Evolutionary conservation across 2,113 vertebrate genomes (phyloP).

Genomic region (Octodon degus): DNA sequence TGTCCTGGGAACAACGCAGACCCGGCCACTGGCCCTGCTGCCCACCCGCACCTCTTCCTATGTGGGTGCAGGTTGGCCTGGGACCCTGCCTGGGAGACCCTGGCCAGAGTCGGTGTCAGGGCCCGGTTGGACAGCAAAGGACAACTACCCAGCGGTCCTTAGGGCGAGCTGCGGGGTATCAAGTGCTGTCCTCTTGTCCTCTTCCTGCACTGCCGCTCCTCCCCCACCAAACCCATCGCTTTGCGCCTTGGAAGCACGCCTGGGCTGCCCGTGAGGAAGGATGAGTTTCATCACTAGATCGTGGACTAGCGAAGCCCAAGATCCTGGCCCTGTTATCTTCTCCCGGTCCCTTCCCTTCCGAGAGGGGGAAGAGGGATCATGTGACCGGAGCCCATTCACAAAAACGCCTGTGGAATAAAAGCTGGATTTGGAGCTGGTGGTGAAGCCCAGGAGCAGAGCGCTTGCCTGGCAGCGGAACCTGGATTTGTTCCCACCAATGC

Average conservation of each 20-base stretch:
- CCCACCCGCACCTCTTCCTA: neutral
- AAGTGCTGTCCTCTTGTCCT: neutral
- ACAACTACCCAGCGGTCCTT: rapidly evolving
- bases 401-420: neutral
- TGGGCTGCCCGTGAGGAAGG: neutral
- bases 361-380: neutral
- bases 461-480: neutral
- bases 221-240: neutral
- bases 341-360: neutral
- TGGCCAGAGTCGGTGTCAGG: rapidly evolving
- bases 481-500: neutral
- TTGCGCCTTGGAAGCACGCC: constrained; percentile 29
- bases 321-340: neutral
- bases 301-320: neutral
- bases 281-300: constrained; percentile 22
- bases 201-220: neutral
- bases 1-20: constrained; percentile 66
- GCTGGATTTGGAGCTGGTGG: neutral
- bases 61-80: too few relatives aligned
- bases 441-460: too few relatives aligned
- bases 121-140: rapidly evolving
- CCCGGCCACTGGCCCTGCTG: neutral
- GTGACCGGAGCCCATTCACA: neutral
- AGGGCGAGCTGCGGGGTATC: rapidly evolving
- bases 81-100: neutral